Evolutionary conservation across 1,140 invertebrate species (phyloP).

Genomic region (Muscidifurax raptorellus): DNA sequence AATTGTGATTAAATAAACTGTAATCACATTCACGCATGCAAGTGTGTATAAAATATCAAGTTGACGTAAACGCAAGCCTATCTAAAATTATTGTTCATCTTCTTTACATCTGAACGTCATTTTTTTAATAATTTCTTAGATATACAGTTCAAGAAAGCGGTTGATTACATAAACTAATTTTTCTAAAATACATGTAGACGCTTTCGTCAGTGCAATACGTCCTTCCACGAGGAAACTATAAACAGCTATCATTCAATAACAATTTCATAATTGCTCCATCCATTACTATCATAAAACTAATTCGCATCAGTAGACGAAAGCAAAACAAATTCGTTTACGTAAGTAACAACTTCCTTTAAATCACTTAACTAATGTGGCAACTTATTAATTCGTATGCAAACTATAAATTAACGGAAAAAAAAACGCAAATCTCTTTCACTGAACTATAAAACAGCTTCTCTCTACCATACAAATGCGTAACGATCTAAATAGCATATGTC

Average conservation of each 20-base stretch:
- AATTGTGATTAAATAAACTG: no score
- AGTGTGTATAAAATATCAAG: no score
- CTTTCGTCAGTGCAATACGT: not conserved
- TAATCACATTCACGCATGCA: no score
- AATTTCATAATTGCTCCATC: not conserved
- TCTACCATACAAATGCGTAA: no score
- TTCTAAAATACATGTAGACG: not conserved
- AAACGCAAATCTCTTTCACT: no score
- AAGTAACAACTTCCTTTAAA: not conserved
- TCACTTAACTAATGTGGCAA: not conserved
- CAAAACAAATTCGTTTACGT: not conserved
- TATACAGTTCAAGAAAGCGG: no score
- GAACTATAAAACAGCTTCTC: no score
- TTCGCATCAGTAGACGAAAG: not conserved
- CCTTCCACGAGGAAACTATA: not conserved
- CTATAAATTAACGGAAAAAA: not conserved
- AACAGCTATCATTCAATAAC: not conserved
- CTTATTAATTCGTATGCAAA: not conserved
- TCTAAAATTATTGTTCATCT: no score
- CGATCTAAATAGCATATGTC: no score
- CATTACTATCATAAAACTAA: not conserved
- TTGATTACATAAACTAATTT: not conserved
- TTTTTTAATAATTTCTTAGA: no score
- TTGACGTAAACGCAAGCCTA: no score
- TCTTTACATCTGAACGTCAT: no score